Percentiles rank a stretch among this genome's conserved stretches.
Conservation (phyloP, 2,888 invertebrate species). For the Drosophila paranaensis region DNA sequence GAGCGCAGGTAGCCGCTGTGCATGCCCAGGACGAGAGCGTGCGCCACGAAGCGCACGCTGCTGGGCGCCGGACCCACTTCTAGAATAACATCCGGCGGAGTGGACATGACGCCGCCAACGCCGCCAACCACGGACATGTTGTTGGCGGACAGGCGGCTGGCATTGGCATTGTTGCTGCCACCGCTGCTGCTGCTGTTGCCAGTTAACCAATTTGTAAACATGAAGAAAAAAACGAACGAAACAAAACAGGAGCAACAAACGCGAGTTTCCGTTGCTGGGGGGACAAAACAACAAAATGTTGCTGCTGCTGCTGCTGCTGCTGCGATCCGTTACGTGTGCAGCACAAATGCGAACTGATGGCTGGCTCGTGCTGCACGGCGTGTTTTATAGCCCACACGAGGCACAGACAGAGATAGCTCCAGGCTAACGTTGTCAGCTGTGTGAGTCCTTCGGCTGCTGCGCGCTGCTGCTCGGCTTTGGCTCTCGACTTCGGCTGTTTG, state of each 20-base stretch:
- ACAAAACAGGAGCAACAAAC: conserved; percentile 12
- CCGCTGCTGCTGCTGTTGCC: conserved; percentile 54
- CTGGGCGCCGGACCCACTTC: conserved; percentile 87
- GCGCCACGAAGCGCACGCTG: conserved; percentile 89
- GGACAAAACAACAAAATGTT: no score
- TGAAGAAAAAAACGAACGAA: conserved; percentile 56
- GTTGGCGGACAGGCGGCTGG: conserved; percentile 11
- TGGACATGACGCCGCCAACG: conserved; percentile 60
- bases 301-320: not conserved
- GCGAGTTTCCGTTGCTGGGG: not conserved
- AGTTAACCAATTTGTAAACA: conserved; percentile 85
- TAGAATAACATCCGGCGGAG: conserved; percentile 88
- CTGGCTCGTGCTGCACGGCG: conserved; percentile 76
- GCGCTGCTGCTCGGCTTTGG: conserved; percentile 23
- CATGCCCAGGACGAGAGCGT: conserved; percentile 87
- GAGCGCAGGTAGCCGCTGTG: conserved; percentile 91
- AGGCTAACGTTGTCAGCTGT: conserved; percentile 38
- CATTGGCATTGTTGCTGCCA: conserved; percentile 25
- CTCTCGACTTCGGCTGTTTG: conserved; percentile 34
- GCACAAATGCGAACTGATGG: conserved; percentile 83
- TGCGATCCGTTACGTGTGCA: conserved; percentile 69
- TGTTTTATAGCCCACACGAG: conserved; percentile 82
- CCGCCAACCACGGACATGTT: conserved; percentile 17
- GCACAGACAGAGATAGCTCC: not conserved
- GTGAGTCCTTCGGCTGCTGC: conserved; percentile 47